A percentile compares a stretch with the other conserved stretches of the same genome.
These are phyloP conservation scores for Caenorhabditis becei DNA, from an alignment of 2,888 invertebrate genomes.

Conservation along the genomic window DNA sequence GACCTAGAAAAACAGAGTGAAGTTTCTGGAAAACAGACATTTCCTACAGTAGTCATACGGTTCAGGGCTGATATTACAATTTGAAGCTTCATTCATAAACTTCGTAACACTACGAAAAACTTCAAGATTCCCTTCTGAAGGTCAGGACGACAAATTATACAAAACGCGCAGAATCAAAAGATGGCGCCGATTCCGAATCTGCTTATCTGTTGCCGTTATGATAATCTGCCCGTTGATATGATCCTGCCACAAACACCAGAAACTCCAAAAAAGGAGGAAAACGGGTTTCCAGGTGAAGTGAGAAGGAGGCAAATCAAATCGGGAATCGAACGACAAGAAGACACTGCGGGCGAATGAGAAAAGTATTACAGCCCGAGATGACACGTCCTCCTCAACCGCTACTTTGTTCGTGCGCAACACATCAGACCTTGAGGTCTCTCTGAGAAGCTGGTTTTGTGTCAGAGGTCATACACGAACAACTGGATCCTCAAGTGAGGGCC, in stretches of 20 bases:
- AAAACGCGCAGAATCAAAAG: background rate
- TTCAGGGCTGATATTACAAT: too few species aligned
- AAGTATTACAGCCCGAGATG: slow-evolving; percentile 47
- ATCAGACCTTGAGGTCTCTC: slow-evolving; percentile 27
- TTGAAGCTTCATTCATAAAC: too few species aligned
- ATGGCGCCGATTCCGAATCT: too few species aligned
- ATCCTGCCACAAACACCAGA: slow-evolving; percentile 19
- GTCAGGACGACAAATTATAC: background rate
- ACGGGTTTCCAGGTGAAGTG: slow-evolving; percentile 12
- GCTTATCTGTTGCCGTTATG: background rate
- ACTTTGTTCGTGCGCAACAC: slow-evolving; percentile 35
- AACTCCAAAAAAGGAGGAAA: slow-evolving; percentile 10
- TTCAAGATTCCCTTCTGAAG: too few species aligned
- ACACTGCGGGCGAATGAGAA: slow-evolving; percentile 11
- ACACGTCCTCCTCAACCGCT: slow-evolving; percentile 31
- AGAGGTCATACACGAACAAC: slow-evolving; percentile 42
- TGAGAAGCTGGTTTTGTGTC: slow-evolving; percentile 48
- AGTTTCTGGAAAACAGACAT: too few species aligned
- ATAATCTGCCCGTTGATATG: background rate
- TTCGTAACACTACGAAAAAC: too few species aligned
- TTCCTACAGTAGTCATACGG: too few species aligned
- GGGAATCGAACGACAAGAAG: slow-evolving; percentile 33
- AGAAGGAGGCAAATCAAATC: slow-evolving; percentile 5
- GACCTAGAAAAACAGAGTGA: slow-evolving; percentile 5
- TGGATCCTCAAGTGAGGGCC: slow-evolving; percentile 3